Base-by-base conservation (phyloP, 2,797 vertebrate genomes). In the Galagoides demidoff region DNA sequence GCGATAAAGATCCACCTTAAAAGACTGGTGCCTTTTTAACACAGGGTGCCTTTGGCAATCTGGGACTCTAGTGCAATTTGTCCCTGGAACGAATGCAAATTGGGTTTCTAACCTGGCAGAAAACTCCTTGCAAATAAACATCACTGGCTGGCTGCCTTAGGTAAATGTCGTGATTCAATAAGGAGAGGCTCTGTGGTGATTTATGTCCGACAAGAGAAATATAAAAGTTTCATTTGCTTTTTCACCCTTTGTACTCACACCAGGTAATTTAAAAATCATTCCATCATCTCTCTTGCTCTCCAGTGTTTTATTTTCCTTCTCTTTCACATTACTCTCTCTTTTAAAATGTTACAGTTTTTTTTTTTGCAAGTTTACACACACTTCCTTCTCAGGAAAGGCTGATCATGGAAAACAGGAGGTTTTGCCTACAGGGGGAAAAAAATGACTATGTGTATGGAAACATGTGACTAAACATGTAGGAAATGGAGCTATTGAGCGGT, bases 81-180 rank as follows among this genome's bases (percentile, higher is more conserved):
- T 97, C 97, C 92, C 92, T 97, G 95, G 95, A 97, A 97, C 93
- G 93, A 94, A 96, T 96, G 97, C 97, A 98, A 98, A 97, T 98
- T 90, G 96, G 94, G 91, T 95, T 96, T 92, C 94, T 94, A 96
- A 97, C 91, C 97, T 98, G 97, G 97, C 97, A 97, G 89, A 96
- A 91, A 95, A 85, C 68, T 92, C 84, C 86, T 95, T 96, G 95
- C 97, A 97, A 97, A 98, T 96, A 96, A 97, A 95, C 97, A 95
- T 74, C 63, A 78, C 91, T 97, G 97, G 97, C 97, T 90, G 71
- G 84, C 92, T 97, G 95, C 97, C 96, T 95, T 94, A 96, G 95
- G 96, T 95, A 97, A 97, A 97, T 96, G 91, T 92, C 39, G 19
- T 86, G 86, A 97, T 97, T 97, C 94, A 94, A 85, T 95, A 94